A percentile compares a stretch with the other conserved stretches of the same genome.
Evolutionary conservation across 2,888 invertebrate genomes (phyloP).

Genomic region (Tetropium fuscum): DNA sequence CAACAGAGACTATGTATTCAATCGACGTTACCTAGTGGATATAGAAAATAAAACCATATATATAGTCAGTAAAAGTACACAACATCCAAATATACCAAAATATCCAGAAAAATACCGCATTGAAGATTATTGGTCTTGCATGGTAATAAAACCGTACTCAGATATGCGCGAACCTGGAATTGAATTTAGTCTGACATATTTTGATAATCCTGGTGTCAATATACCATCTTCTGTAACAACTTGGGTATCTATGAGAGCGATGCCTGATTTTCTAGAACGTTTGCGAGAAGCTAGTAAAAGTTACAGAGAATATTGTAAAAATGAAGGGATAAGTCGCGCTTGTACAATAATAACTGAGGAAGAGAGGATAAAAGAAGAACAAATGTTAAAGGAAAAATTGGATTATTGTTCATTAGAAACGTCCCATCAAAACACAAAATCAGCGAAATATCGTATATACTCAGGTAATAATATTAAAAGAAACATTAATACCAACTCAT

Average conservation of each 20-base stretch:
- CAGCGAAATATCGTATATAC: conserved; percentile 10
- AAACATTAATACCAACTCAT: conserved; percentile 33
- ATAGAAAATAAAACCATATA: conserved; percentile 71
- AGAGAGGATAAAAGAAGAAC: too few relatives aligned
- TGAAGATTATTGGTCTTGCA: conserved; percentile 86
- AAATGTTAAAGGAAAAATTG: conserved; percentile 43
- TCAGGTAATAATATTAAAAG: conserved; percentile 30
- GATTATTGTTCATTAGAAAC: conserved; percentile 47
- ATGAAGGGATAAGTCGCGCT: conserved; percentile 48
- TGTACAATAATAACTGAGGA: conserved; percentile 44
- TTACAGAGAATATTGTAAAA: conserved; percentile 69
- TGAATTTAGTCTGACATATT: conserved; percentile 89
- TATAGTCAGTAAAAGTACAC: conserved; percentile 77
- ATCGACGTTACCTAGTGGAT: conserved; percentile 75
- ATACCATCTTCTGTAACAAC: conserved; percentile 79
- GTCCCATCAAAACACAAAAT: conserved; percentile 9
- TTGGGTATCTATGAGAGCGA: conserved; percentile 82
- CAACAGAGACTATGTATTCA: conserved; percentile 89
- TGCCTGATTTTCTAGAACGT: conserved; percentile 80
- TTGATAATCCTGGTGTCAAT: conserved; percentile 86
- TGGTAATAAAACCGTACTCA: conserved; percentile 82
- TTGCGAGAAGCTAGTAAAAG: conserved; percentile 77
- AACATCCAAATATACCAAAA: conserved; percentile 78
- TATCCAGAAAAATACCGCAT: conserved; percentile 79
- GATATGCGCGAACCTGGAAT: conserved; percentile 74